These are phyloP conservation scores for Lycaon pictus DNA, from an alignment of 2,113 vertebrate species.

Conservation along the genomic window DNA sequence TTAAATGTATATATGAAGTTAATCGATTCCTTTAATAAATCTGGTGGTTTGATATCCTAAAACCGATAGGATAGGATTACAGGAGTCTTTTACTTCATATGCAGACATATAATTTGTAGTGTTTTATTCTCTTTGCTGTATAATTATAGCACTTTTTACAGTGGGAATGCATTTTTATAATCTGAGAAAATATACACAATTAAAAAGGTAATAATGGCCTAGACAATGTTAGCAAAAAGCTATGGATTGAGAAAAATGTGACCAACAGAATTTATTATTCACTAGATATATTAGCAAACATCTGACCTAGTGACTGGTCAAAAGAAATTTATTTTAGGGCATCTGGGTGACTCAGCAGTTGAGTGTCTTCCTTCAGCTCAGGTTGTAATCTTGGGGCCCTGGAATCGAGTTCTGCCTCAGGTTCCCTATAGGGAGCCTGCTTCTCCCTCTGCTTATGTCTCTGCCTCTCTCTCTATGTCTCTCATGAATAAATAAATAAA, in stretches of 20 bases:
- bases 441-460: too few relatives aligned
- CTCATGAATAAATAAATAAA: too few relatives aligned
- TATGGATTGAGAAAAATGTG: not conserved
- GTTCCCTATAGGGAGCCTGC: too few relatives aligned
- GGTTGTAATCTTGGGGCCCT: too few relatives aligned
- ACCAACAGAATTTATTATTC: not conserved
- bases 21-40: not conserved
- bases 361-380: too few relatives aligned
- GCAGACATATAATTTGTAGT: not conserved
- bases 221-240: not conserved
- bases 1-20: not conserved
- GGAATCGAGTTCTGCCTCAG: too few relatives aligned
- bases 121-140: slow-evolving; percentile 24
- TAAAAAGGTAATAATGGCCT: not conserved
- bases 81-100: not conserved
- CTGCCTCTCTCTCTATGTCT: too few relatives aligned
- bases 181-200: not conserved
- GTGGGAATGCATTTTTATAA: not conserved
- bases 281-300: slow-evolving; percentile 11
- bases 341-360: too few relatives aligned
- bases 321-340: not conserved
- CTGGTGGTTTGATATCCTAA: not conserved
- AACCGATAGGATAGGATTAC: not conserved
- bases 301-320: not conserved
- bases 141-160: not conserved